A percentile compares a stretch with the other conserved stretches of the same genome.
Conservation (phyloP, 2,888 invertebrate genomes). For the Eilema griseolum region DNA sequence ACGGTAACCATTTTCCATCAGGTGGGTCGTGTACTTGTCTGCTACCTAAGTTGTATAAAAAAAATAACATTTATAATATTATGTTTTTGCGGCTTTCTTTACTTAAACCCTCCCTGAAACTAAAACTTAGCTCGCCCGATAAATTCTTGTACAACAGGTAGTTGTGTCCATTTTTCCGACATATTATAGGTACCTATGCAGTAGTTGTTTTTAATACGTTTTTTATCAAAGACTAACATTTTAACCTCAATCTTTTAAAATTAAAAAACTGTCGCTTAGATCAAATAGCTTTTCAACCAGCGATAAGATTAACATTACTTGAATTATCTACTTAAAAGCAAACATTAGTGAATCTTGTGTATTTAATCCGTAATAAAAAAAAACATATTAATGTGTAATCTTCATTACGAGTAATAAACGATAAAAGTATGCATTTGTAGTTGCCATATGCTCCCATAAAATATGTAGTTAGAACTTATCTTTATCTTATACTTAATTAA, state of each 20-base stretch:
- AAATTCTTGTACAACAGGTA: no score
- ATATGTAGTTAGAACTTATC: constrained; percentile 31
- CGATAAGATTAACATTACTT: not conserved
- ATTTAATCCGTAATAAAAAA: not conserved
- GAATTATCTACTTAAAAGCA: constrained; percentile 10
- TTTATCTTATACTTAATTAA: constrained; percentile 22
- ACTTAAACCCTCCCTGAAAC: no score
- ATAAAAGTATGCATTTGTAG: constrained; percentile 32
- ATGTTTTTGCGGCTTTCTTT: no score
- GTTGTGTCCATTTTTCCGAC: no score
- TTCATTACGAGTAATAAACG: constrained; percentile 42
- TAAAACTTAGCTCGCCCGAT: no score
- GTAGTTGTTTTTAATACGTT: not conserved
- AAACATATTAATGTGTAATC: constrained; percentile 11
- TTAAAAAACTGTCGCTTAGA: not conserved
- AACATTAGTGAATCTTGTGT: not conserved
- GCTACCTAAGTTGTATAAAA: no score
- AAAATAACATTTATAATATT: no score
- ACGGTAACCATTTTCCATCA: no score
- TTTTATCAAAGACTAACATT: not conserved
- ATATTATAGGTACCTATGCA: not conserved
- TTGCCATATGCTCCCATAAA: constrained; percentile 33
- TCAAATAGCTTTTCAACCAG: constrained; percentile 2
- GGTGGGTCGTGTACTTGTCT: no score
- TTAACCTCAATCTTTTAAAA: not conserved